Percentiles rank a stretch among this genome's conserved stretches.
Conservation (phyloP, 2,113 vertebrate genomes). For the Hymenochirus boettgeri region DNA sequence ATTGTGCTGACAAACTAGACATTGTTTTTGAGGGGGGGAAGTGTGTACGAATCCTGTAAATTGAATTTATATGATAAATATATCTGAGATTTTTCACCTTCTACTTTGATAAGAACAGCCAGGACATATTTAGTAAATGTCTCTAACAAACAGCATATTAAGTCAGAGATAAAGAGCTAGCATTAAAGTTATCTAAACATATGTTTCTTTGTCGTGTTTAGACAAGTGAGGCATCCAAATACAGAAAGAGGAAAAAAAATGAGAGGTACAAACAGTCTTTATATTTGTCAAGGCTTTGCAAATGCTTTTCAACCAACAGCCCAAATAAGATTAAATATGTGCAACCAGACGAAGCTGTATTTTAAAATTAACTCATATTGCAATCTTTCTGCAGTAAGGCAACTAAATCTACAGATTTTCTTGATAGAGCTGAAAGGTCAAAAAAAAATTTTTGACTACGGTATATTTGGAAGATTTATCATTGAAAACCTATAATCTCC, state of each 20-base stretch:
- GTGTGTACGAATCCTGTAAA: neutral
- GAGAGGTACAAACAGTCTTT: constrained; percentile 16
- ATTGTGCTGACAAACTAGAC: neutral
- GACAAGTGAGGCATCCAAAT: constrained; percentile 19
- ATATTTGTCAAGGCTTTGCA: constrained; percentile 20
- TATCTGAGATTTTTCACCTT: constrained; percentile 2
- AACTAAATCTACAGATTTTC: constrained; percentile 6
- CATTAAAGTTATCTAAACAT: constrained; percentile 29
- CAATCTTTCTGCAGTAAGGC: constrained; percentile 3
- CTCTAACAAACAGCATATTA: constrained; percentile 16
- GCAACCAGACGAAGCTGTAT: neutral
- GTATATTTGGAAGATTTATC: constrained; percentile 32
- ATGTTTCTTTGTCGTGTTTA: constrained; percentile 14
- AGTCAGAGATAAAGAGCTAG: constrained; percentile 4
- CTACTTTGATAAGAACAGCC: neutral
- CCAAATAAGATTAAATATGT: constrained; percentile 8
- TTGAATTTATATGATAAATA: constrained; percentile 18
- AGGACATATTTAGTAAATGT: constrained; percentile 13
- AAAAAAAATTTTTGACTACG: constrained; percentile 12
- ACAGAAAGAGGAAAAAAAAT: constrained; percentile 15
- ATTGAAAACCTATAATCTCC: too few species aligned
- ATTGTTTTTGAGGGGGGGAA: neutral
- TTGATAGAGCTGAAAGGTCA: neutral
- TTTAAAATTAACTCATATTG: constrained; percentile 7
- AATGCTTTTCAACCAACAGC: constrained; percentile 10